A percentile compares a stretch with the other conserved stretches of the same genome.
These are phyloP conservation scores for Schrankia costaestrigalis DNA, from an alignment of 2,888 invertebrate species.

Conservation along the genomic window DNA sequence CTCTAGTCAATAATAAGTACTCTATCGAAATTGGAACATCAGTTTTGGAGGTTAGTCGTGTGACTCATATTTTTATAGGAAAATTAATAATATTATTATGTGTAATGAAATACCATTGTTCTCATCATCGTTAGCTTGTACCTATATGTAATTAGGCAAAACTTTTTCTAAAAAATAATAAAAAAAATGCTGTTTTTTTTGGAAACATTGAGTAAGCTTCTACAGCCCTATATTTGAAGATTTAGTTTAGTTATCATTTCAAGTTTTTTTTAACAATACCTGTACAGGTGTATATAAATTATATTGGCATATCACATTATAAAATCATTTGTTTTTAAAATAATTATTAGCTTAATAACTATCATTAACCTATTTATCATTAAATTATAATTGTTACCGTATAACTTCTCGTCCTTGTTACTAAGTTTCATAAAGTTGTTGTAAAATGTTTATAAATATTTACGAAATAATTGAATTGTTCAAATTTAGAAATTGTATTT, in stretches of 20 bases:
- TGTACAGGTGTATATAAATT: constrained; percentile 67
- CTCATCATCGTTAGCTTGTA: constrained; percentile 41
- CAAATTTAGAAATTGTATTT: constrained; percentile 49
- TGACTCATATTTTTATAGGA: constrained; percentile 33
- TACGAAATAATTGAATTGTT: constrained; percentile 60
- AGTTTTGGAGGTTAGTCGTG: constrained; percentile 13
- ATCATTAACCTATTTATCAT: constrained; percentile 20
- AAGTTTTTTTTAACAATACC: constrained; percentile 26
- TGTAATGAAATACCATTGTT: constrained; percentile 31
- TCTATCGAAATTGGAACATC: constrained; percentile 3
- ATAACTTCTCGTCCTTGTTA: constrained; percentile 52
- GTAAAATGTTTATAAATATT: constrained; percentile 73
- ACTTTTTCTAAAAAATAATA: constrained; percentile 4
- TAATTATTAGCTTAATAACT: constrained; percentile 25
- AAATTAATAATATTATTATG: constrained; percentile 40
- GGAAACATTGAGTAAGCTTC: constrained; percentile 3
- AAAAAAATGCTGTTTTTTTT: not conserved
- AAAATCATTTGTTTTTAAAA: constrained; percentile 27
- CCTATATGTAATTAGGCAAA: constrained; percentile 26
- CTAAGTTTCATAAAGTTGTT: constrained; percentile 65
- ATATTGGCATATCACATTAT: constrained; percentile 65
- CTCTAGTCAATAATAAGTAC: constrained; percentile 1
- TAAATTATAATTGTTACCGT: constrained; percentile 25
- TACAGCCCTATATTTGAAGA: constrained; percentile 2
- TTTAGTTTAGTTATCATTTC: no score